Evolutionary conservation across 92 coral and sea anemone genomes (phyloP), one percentile per base, ranked within the genome.

Genomic region (Epizoanthus stellaris): DNA sequence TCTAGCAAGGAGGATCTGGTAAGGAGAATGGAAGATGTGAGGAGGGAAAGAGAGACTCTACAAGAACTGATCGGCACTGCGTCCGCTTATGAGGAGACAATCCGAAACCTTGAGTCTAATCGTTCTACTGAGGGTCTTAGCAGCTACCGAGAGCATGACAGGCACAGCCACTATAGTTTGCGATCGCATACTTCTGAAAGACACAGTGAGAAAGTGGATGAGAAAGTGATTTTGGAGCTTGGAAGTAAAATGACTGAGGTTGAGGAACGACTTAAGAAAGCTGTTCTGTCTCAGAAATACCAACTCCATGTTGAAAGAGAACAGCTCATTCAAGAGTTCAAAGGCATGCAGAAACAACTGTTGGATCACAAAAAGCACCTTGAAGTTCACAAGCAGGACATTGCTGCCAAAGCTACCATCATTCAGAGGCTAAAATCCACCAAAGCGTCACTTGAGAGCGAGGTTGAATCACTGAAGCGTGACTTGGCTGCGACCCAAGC

Each of bases 391-490:
- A 92, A 90, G 88, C 92, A 85, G 68, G 99, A 96, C 75, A 82
- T 96, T 42, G 95, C 91, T 6, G 92, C 95, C 12, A 96, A 94
- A 62, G 99, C 94, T 52, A 94, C 93, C 16, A 88, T 96, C 66
- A 92, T 96, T 40, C 92, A 89, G 69, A 89, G 95, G 54, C 90
- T 96, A 17, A 96, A 96, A 87, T 90, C 98, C 85, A 92, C 92
- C 58, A 96, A 96, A 73, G 95, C 94, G 75, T 92, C 96, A 4
- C 88, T 96, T 73, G 98, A 96, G 63, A 88, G 89, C 77, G 99
- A 96, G 83, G 97, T 93, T 40, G 95, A 96, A 45, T 86, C 95
- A 57, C 82, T 96, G 53, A 94, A 92, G 80, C 94, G 94, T 20
- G 97, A 96, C 58, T 69, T 96, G 88, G 90, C 88, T 36, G 85